Percentiles rank a stretch among this genome's conserved stretches.
Conservation (phyloP, 2,113 vertebrate species). For the Todiramphus saurophagus region DNA sequence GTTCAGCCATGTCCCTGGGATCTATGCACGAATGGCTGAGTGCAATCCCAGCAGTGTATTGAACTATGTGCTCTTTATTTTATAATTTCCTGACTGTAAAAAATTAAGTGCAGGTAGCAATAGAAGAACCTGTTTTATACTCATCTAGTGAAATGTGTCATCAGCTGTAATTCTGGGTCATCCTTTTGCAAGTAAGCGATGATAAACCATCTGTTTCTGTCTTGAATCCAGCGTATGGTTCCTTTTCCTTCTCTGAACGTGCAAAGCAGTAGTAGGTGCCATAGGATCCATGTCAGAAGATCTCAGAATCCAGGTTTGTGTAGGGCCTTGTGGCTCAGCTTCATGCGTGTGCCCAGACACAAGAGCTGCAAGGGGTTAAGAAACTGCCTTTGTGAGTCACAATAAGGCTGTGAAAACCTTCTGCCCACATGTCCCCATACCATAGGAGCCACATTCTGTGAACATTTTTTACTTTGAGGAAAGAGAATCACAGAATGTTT, state of each 20-base stretch:
- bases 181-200: background rate
- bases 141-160: background rate
- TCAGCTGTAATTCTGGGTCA: background rate
- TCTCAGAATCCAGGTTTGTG: background rate
- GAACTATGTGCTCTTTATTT: background rate
- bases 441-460: background rate
- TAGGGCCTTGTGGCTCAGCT: background rate
- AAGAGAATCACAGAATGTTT: background rate
- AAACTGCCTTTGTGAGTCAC: background rate
- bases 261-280: background rate
- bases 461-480: background rate
- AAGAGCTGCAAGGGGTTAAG: background rate
- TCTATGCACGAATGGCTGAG: background rate
- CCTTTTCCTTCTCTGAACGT: background rate
- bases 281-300: background rate
- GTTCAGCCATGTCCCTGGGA: background rate
- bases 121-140: background rate
- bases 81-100: background rate
- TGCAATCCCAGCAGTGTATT: background rate
- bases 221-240: background rate
- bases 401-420: background rate
- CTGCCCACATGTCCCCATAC: fast-evolving
- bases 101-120: background rate
- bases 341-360: fast-evolving
- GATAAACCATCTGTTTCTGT: background rate